Conservation (phyloP, 2,113 vertebrate species). For the Microtus oregoni region DNA sequence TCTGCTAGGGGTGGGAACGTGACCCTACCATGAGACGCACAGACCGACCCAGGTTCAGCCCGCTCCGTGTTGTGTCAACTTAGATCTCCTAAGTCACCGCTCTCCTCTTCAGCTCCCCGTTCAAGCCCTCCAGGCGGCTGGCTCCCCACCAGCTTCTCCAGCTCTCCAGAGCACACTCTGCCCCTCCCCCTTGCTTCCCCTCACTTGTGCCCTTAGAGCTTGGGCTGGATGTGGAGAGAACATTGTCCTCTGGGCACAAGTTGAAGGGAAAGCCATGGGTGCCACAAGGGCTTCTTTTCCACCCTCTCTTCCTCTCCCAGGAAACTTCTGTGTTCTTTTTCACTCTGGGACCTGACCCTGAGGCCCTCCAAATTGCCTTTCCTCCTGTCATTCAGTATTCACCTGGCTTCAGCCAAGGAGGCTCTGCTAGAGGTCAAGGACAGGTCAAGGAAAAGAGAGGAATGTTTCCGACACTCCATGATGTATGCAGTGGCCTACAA, state of each 20-base stretch:
- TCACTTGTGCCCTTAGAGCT: not conserved
- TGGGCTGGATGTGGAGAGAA: not conserved
- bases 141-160: not conserved
- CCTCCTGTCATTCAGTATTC: not conserved
- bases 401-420: not conserved
- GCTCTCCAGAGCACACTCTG: too few relatives aligned
- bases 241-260: not conserved
- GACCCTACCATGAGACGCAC: not conserved
- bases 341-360: not conserved
- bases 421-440: not conserved
- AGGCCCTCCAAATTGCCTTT: not conserved
- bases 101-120: too few relatives aligned
- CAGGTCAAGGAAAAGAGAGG: not conserved
- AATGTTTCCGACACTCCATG: accelerated
- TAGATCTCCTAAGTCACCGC: not conserved
- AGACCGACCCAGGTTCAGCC: too few relatives aligned
- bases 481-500: not conserved
- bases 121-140: not conserved
- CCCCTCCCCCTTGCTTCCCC: not conserved
- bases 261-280: not conserved
- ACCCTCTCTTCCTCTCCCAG: not conserved
- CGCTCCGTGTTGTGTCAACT: accelerated
- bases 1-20: not conserved
- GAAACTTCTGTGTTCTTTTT: not conserved
- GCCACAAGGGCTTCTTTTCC: not conserved